phyloP scores from a whole-genome alignment of 1,140 invertebrate species.

The Drosophila aff. region DNA sequence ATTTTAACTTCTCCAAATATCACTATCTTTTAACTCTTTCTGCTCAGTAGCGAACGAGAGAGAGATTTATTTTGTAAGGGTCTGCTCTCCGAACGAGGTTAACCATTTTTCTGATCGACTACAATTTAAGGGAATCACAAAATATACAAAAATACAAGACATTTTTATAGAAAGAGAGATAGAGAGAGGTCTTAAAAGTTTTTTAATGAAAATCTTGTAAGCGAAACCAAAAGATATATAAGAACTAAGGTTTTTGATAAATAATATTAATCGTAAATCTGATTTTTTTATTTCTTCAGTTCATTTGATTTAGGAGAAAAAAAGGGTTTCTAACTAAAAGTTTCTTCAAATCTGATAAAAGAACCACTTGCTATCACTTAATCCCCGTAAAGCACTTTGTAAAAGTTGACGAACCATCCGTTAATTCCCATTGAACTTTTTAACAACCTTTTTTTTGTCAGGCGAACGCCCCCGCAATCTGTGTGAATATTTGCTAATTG shows the following conservation, averaged over 20 bases:
- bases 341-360: neutral
- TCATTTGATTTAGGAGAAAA: neutral
- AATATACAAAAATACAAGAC: too few relatives aligned
- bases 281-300: neutral
- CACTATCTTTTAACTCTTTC: neutral
- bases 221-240: neutral
- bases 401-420: constrained; percentile 13
- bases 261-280: neutral
- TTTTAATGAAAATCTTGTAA: neutral
- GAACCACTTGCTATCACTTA: neutral
- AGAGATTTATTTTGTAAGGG: too few relatives aligned
- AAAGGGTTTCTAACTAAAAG: neutral
- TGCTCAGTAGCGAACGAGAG: neutral
- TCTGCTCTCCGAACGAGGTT: too few relatives aligned
- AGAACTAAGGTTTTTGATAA: neutral
- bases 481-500: constrained; percentile 49
- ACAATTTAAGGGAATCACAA: too few relatives aligned
- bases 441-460: constrained; percentile 14
- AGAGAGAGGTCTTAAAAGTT: too few relatives aligned
- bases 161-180: too few relatives aligned
- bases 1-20: too few relatives aligned
- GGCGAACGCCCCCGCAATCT: constrained; percentile 7
- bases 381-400: neutral
- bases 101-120: too few relatives aligned
- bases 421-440: constrained; percentile 17